These are phyloP conservation scores for Heliconius ethilla DNA, from an alignment of 2,888 invertebrate species.

Conservation along the genomic window DNA sequence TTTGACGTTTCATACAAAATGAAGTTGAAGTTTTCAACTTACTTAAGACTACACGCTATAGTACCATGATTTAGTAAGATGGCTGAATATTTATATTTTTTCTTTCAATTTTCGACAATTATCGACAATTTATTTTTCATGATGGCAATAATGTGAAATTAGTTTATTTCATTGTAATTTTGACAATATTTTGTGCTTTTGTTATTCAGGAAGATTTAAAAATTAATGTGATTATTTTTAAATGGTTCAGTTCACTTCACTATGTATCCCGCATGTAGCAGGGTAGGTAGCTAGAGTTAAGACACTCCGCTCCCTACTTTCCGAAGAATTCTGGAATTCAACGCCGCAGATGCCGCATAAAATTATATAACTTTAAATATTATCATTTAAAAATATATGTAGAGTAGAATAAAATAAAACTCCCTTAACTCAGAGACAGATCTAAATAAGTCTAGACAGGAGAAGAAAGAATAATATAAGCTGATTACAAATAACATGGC, in stretches of 20 bases:
- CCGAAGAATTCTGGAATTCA: no score
- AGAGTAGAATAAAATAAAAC: not conserved
- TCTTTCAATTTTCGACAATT: not conserved
- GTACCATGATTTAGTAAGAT: no score
- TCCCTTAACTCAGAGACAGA: not conserved
- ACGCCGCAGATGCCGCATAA: no score
- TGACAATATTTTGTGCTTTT: not conserved
- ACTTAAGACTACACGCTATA: not conserved
- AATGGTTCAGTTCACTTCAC: no score
- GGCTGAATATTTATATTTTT: not conserved
- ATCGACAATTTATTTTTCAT: not conserved
- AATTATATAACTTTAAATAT: not conserved
- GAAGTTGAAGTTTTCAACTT: not conserved
- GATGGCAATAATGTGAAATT: not conserved
- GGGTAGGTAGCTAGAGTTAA: no score
- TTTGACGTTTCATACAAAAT: conserved; percentile 15
- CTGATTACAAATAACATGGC: conserved; percentile 41
- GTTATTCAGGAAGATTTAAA: no score
- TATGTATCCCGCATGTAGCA: no score
- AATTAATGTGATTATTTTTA: no score
- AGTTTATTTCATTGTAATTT: not conserved
- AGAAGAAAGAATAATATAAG: conserved; percentile 34
- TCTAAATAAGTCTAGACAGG: conserved; percentile 13
- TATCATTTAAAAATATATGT: not conserved
- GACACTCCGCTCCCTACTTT: no score